Evolutionary conservation across 2,888 invertebrate species (phyloP).

Genomic region (Drosophila maculinotata): DNA sequence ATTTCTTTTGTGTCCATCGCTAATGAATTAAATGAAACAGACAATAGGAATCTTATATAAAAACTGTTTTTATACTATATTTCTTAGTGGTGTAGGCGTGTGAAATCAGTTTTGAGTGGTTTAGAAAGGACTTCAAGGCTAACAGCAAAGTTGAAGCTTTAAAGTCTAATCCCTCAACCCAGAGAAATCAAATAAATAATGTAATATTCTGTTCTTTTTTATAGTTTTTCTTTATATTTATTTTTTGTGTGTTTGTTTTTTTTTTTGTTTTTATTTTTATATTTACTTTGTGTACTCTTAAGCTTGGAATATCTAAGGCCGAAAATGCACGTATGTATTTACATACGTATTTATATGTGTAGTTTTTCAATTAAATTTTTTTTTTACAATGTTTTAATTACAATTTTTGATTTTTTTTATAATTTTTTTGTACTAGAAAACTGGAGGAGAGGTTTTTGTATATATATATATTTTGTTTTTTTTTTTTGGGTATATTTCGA

Average conservation of each 20-base stretch:
- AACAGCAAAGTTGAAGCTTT: neutral
- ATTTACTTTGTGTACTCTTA: conserved; percentile 62
- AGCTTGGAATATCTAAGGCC: conserved; percentile 76
- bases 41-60: neutral
- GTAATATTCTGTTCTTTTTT: conserved; percentile 25
- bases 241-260: conserved; percentile 48
- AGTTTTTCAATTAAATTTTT: conserved; percentile 38
- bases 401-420: too few species aligned
- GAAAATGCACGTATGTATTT: conserved; percentile 65
- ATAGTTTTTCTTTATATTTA: conserved; percentile 68
- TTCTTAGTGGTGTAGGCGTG: conserved; percentile 4
- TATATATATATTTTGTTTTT: neutral
- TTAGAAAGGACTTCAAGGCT: neutral
- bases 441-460: conserved; percentile 38
- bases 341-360: conserved; percentile 70
- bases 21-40: conserved; percentile 4
- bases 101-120: neutral
- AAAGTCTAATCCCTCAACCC: neutral
- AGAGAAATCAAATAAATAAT: neutral
- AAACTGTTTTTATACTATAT: conserved; percentile 4
- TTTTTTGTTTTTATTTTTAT: conserved; percentile 42
- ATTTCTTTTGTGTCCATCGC: too few species aligned
- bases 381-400: conserved; percentile 6
- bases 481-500: neutral
- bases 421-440: conserved; percentile 74